These are phyloP conservation scores for Philonicus albiceps DNA, from an alignment of 2,888 invertebrate species.

Conservation along the genomic window DNA sequence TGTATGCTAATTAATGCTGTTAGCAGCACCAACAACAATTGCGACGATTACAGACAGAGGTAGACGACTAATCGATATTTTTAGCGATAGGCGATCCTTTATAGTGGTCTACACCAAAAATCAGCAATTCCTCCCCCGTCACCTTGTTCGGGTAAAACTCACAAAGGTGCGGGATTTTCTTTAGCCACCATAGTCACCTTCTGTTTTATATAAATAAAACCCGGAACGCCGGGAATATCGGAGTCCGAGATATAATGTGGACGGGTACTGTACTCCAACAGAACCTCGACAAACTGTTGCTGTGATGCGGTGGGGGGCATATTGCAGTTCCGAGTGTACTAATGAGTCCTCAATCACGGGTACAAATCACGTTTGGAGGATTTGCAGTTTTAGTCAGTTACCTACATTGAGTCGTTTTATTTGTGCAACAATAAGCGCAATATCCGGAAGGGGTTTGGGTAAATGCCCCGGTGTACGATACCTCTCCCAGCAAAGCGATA, in stretches of 20 bases:
- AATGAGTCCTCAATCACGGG: conserved; percentile 52
- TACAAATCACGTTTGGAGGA: conserved; percentile 54
- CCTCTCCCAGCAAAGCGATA: neutral
- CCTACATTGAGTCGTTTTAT: conserved; percentile 33
- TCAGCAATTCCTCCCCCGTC: neutral
- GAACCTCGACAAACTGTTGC: neutral
- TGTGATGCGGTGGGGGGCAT: neutral
- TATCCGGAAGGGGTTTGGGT: conserved; percentile 10
- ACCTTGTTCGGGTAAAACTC: neutral
- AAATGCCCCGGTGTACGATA: neutral
- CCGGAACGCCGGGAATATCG: neutral
- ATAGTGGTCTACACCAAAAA: neutral
- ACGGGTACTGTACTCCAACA: neutral
- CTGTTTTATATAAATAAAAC: neutral
- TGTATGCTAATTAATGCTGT: conserved; percentile 8
- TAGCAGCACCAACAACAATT: neutral
- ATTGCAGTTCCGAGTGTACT: conserved; percentile 22
- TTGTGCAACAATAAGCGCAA: conserved; percentile 19
- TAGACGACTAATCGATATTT: conserved; percentile 29
- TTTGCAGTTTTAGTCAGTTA: conserved; percentile 50
- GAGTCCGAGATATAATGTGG: neutral
- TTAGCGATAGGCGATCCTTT: neutral
- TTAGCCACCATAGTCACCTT: neutral
- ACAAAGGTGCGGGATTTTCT: neutral
- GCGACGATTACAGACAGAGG: neutral